Base-by-base conservation (phyloP, 2,113 vertebrate species). In the Ariopsis seemanni region DNA sequence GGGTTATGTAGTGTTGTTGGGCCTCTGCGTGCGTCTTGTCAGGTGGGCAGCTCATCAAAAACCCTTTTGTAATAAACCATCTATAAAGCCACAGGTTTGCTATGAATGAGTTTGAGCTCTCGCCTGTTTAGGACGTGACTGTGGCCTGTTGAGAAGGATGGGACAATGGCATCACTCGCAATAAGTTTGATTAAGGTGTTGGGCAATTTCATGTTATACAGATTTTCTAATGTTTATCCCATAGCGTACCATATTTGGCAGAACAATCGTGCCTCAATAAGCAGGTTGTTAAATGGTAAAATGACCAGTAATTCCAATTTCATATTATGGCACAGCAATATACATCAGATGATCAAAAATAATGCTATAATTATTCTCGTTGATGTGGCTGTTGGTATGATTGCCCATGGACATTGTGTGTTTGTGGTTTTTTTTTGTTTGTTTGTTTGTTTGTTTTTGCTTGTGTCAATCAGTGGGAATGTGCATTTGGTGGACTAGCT, bases 381-480 rank as follows among this genome's bases (percentile, higher is more conserved):
- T 93, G 50, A 86, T 89, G 92, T 95, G 92, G 90, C 92, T 88
- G 92, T 93, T 88, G 91, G 90, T 95, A 91, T 92, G 86, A 89
- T 91, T 90, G 72, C 86, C 87, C 91, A 88, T 92, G 78, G 89
- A 77, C 27, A 84, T 92, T 86, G 90, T 93, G 88, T 94, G 86
- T 93, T 89, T 91, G 92, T 89, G 87, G 88, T 67, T 83, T 42
- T 57, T 85, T 89, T 86, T 81, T 27, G 87, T 87, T 85, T 55
- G 71, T 50, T 89, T 92, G 34, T 4, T 62, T 57, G 74, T 9
- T 75, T 78, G 83, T 85, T 88, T 93, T 96, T 96, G 97, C 97
- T 98, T 96, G 96, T 98, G 96, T 98, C 98, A 98, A 98, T 98
- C 97, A 97, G 96, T 97, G 97, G 97, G 97, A 96, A 96, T 96